A percentile compares a stretch with the other conserved stretches of the same genome.
phyloP scores from a whole-genome alignment of 2,888 invertebrate species.

The Pseudolycoriella hygida region DNA sequence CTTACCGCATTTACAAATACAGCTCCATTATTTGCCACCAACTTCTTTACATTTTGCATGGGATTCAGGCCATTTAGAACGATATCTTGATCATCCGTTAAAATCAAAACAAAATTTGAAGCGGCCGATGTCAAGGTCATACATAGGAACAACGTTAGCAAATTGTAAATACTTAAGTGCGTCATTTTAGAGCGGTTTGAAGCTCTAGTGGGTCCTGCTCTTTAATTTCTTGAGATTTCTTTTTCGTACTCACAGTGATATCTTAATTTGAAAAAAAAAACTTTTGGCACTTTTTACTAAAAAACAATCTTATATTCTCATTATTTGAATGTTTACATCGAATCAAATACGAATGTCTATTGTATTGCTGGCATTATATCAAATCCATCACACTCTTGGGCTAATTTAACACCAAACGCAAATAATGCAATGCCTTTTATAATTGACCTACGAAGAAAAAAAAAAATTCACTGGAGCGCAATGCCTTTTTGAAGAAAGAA shows the following conservation, averaged over 20 bases:
- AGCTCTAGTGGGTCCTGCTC: too few relatives aligned
- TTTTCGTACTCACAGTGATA: neutral
- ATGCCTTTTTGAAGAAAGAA: too few relatives aligned
- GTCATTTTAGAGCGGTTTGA: too few relatives aligned
- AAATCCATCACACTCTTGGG: slow-evolving; percentile 57
- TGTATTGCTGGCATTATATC: slow-evolving; percentile 48
- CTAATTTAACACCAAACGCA: slow-evolving; percentile 56
- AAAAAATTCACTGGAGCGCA: too few relatives aligned
- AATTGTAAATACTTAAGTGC: too few relatives aligned
- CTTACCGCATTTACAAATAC: slow-evolving; percentile 60
- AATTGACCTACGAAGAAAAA: slow-evolving; percentile 40
- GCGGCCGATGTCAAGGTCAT: slow-evolving; percentile 3
- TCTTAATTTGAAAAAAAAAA: neutral
- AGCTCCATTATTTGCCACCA: slow-evolving; percentile 45
- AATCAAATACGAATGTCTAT: neutral
- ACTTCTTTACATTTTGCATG: slow-evolving; percentile 41
- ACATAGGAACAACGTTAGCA: neutral
- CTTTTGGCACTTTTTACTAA: neutral
- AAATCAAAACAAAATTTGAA: slow-evolving; percentile 60
- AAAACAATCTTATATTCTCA: neutral
- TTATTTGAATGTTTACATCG: neutral
- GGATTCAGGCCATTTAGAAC: slow-evolving; percentile 58
- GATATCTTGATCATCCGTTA: slow-evolving; percentile 77
- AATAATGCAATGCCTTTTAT: slow-evolving; percentile 69
- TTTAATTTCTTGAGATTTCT: neutral